Base-by-base conservation (phyloP, 2,888 invertebrate species). In the Cataglyphis altisquamis region DNA sequence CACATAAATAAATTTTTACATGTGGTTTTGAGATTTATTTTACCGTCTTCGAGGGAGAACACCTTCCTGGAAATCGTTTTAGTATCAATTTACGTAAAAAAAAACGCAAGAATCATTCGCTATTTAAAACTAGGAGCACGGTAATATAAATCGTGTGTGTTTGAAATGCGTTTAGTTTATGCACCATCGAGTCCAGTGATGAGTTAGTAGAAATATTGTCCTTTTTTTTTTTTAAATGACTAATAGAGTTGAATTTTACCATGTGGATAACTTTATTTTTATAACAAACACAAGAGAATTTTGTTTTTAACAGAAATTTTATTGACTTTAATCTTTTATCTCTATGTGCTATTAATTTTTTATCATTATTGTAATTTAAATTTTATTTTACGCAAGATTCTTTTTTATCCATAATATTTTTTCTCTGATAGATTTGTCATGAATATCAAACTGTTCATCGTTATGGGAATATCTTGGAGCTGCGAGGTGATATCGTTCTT, bases 391-490 rank as follows among this genome's bases (percentile, higher is more conserved):
- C 1, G 21, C 32, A 74, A n/a, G 8, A 2, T 1, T 52, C 8
- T 8, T 39, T 18, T 66, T 12, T 66, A 52, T 55, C 0, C 25
- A 29, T 45, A 29, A 0, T 18, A 1, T 45, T 68, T 57, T n/a
- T 6, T n/a, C 32, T 9, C 3, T 41, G n/a, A 2, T 68, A 97
- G 97, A 92, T 96, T 97, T 88, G 95, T 96, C 45, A 96, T 97
- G 95, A 97, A 97, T 83, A 95, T 97, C 0, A 97, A 97, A 92
- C 94, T 98, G 0, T 97, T 97, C 95, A 95, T 97, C 84, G 97
- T 97, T 66, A 98, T 97, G 97, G 97, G 98, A 0, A 96, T 97
- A 0, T 96, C 97, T 0, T 97, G 97, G 97, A 94, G 96, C 3
- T 94, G 94, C 95, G 90, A 96, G 95, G 94, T 93, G 92, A 94